Evolutionary conservation across 2,113 vertebrate species (phyloP), one percentile per base, ranked within the genome.

Genomic region (Reinhardtius hippoglossoides): DNA sequence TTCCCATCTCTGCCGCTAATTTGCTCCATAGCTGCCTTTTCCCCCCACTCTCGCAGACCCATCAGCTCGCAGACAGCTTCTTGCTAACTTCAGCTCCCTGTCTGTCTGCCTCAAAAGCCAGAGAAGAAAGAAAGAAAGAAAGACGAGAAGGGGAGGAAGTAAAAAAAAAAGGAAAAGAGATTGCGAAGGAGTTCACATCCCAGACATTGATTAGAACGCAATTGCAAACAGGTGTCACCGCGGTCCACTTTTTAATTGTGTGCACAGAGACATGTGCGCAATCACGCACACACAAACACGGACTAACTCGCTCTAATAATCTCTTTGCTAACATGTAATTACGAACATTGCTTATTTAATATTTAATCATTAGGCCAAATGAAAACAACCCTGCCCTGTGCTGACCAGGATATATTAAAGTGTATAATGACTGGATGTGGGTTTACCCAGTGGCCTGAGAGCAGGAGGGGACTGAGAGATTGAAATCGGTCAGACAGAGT

Each of bases 1-100:
- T 91, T 90, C 89, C 87, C 91, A 92, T 92, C 88, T 91, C 85
- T 88, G 74, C 81, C 1, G 70, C 89, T 93, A 92, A 93, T 92
- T 94, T 91, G 78, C 89, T 85, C 80, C 78, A 88, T 87, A 86
- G 84, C 84, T 89, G 84, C 82, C 83, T 80, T 80, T 76, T 71
- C 62, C 77, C 74, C 58, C 67, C 80, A 68, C 82, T 84, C 79
- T 66, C 67, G 77, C 84, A 55, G 83, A 84, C 58, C 83, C 84
- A 88, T 88, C 88, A 87, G 76, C 74, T 88, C 78, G 59, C 87
- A 87, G 84, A 92, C 90, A 91, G 91, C 90, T 92, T 86, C 90
- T 67, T 81, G 91, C 74, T 77, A 82, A 69, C 87, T 87, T 83
- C 76, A 85, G 77, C 81, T 92, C 85, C 82, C 80, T 87, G 71